Evolutionary conservation across 2,888 invertebrate species (phyloP).

Genomic region (Sarcophaga carnaria): DNA sequence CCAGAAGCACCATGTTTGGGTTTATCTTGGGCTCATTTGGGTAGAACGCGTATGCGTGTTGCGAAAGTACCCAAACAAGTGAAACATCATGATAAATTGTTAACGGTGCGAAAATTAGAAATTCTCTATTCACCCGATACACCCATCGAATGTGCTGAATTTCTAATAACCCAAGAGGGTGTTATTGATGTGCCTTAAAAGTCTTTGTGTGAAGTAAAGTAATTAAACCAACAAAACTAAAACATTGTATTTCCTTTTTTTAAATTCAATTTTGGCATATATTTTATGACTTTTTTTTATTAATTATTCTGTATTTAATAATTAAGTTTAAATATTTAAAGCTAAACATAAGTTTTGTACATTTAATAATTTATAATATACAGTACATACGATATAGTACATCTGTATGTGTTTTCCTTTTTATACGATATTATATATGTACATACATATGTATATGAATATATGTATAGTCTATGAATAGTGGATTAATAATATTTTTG

Average conservation of each 20-base stretch:
- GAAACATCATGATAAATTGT: conserved; percentile 72
- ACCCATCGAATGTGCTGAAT: conserved; percentile 82
- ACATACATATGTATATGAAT: not conserved
- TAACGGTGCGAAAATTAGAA: conserved; percentile 82
- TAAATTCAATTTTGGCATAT: conserved; percentile 60
- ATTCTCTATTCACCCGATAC: conserved; percentile 85
- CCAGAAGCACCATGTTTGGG: conserved; percentile 84
- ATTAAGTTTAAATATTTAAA: conserved; percentile 52
- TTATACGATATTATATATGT: not conserved
- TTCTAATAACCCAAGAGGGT: conserved; percentile 83
- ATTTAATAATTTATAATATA: conserved; percentile 66
- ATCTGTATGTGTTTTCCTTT: not conserved
- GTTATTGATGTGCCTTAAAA: conserved; percentile 74
- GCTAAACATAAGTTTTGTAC: conserved; percentile 70
- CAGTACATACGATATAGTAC: not conserved
- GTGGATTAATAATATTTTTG: not conserved
- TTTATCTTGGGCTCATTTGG: conserved; percentile 86
- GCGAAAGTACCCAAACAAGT: conserved; percentile 78
- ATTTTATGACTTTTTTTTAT: conserved; percentile 55
- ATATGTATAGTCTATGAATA: no score
- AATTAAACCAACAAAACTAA: conserved; percentile 29
- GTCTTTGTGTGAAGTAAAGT: not conserved
- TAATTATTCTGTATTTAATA: conserved; percentile 51
- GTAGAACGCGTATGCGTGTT: conserved; percentile 84
- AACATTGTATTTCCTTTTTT: conserved; percentile 34